These are phyloP conservation scores for Balanococcus diminutus DNA, from an alignment of 2,888 invertebrate genomes.

Conservation along the genomic window DNA sequence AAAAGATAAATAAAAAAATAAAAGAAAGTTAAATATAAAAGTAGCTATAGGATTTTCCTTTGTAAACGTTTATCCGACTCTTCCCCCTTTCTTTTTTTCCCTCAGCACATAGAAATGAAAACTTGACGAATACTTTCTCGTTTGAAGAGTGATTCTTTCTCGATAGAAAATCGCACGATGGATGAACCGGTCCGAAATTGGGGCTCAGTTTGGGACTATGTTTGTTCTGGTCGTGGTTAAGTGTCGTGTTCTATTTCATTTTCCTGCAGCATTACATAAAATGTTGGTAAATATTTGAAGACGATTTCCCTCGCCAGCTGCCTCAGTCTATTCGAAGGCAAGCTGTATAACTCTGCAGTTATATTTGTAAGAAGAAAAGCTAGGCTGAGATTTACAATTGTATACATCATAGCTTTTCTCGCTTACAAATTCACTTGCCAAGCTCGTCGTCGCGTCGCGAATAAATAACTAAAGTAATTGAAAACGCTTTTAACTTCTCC, in stretches of 20 bases:
- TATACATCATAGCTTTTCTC: conserved; percentile 4
- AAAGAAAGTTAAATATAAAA: conserved; percentile 38
- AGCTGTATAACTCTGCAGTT: too few relatives aligned
- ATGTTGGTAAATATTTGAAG: conserved; percentile 34
- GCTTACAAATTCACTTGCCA: conserved; percentile 7
- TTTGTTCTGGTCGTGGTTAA: background rate
- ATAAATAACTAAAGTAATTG: conserved; percentile 51
- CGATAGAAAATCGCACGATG: background rate
- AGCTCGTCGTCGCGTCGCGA: conserved; percentile 1
- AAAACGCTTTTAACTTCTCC: conserved; percentile 49
- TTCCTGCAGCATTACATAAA: conserved; percentile 16
- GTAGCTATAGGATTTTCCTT: conserved; percentile 24
- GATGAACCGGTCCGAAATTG: background rate
- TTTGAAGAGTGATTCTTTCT: background rate
- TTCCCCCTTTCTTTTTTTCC: background rate
- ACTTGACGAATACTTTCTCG: background rate
- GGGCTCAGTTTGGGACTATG: background rate
- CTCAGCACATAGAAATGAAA: background rate
- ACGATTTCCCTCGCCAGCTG: background rate
- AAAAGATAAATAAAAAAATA: conserved; percentile 40
- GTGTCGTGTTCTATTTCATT: conserved; percentile 11
- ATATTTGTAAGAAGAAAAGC: background rate
- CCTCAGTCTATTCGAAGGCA: too few relatives aligned
- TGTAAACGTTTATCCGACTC: conserved; percentile 7
- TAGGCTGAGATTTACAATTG: conserved; percentile 32